phyloP scores from a whole-genome alignment of 1,140 invertebrate genomes.

The Mycetomoellerius zeteki region DNA sequence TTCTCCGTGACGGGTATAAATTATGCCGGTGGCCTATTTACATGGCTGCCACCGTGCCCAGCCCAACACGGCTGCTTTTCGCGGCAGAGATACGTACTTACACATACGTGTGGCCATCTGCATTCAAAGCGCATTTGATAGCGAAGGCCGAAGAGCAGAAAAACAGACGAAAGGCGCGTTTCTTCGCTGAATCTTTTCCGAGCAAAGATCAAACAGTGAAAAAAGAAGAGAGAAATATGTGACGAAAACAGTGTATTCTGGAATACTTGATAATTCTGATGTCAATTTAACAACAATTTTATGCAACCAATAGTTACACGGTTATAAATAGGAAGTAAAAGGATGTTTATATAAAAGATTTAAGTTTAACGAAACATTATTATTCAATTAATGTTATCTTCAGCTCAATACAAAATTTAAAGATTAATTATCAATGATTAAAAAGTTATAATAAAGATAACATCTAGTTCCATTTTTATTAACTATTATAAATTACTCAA shows the following conservation, averaged over 20 bases:
- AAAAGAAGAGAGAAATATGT: neutral
- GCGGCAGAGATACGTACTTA: conserved; percentile 72
- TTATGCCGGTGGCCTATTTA: conserved; percentile 84
- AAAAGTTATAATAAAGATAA: neutral
- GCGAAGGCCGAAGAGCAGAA: neutral
- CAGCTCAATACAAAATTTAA: neutral
- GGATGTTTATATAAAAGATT: neutral
- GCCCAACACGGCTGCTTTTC: conserved; percentile 68
- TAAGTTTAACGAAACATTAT: neutral
- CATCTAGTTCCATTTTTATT: neutral
- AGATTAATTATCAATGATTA: conserved; percentile 9
- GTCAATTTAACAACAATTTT: conserved; percentile 7
- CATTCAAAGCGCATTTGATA: conserved; percentile 59
- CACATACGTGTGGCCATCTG: conserved; percentile 38
- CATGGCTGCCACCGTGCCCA: conserved; percentile 75
- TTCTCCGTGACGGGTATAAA: conserved; percentile 81
- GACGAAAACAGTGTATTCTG: neutral
- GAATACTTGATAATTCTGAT: neutral
- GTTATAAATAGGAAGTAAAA: neutral
- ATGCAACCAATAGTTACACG: neutral
- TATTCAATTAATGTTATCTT: neutral
- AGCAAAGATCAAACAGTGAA: neutral
- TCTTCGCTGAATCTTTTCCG: conserved; percentile 9
- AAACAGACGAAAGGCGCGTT: conserved; percentile 14
- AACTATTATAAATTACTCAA: neutral